Conservation (phyloP, 1,140 invertebrate species). For the Pseudomyrmex sp. region DNA sequence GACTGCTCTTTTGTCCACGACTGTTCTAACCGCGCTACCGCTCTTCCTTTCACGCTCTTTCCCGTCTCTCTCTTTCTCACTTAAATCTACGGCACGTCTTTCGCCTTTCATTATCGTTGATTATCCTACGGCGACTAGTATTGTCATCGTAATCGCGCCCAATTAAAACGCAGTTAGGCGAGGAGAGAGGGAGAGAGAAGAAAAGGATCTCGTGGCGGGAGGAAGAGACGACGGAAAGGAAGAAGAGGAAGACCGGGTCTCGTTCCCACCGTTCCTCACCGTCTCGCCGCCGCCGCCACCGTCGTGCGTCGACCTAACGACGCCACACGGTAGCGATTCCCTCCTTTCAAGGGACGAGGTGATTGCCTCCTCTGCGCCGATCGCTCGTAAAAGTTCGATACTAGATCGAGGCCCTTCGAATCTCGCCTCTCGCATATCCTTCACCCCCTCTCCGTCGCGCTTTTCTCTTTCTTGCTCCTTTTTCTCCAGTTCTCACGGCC, state of each 20-base stretch:
- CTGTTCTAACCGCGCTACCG: constrained; percentile 1
- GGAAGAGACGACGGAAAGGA: background rate
- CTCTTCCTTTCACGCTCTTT: background rate
- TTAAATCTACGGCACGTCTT: constrained; percentile 49
- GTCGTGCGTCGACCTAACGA: constrained; percentile 76
- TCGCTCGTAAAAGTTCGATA: constrained; percentile 73
- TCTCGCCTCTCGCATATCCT: constrained; percentile 29
- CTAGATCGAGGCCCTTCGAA: constrained; percentile 56
- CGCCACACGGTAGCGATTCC: constrained; percentile 59
- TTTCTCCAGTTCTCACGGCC: constrained; percentile 62
- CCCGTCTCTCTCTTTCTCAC: constrained; percentile 12
- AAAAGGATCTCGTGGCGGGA: background rate
- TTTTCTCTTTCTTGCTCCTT: background rate
- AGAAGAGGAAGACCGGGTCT: constrained; percentile 38
- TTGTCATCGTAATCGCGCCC: constrained; percentile 77
- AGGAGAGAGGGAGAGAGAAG: constrained; percentile 51
- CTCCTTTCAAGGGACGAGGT: constrained; percentile 58
- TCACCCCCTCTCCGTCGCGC: background rate
- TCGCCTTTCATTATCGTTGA: constrained; percentile 67
- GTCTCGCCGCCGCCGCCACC: constrained; percentile 16
- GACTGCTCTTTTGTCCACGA: constrained; percentile 6
- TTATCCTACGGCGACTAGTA: constrained; percentile 64
- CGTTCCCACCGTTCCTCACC: constrained; percentile 74
- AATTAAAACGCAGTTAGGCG: constrained; percentile 79
- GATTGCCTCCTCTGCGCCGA: constrained; percentile 70